A percentile compares a stretch with the other conserved stretches of the same genome.
phyloP scores from a whole-genome alignment of 2,113 vertebrate genomes.

The Equus quagga region DNA sequence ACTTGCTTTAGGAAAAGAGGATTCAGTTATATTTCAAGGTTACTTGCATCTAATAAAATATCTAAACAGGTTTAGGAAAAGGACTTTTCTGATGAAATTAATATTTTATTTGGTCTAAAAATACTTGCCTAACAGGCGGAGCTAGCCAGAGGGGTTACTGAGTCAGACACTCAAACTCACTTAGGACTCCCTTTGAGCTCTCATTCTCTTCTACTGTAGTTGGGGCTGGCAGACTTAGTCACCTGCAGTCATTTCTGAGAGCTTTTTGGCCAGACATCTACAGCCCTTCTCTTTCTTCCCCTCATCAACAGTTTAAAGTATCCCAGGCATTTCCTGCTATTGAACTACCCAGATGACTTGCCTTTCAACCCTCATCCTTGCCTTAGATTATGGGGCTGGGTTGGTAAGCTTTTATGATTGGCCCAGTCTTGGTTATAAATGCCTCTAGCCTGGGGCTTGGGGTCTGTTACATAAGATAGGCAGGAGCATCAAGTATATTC shows the following conservation, averaged over 20 bases:
- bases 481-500: not conserved
- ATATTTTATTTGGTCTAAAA: slow-evolving; percentile 24
- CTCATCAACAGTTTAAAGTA: not conserved
- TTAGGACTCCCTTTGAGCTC: not conserved
- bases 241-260: not conserved
- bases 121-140: not conserved
- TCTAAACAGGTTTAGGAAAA: not conserved
- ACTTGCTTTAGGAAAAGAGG: not conserved
- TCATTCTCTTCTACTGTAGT: not conserved
- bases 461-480: not conserved
- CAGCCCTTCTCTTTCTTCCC: not conserved
- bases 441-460: not conserved
- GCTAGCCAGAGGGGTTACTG: not conserved
- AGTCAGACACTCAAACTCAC: not conserved
- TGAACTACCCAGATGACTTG: not conserved
- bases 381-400: not conserved
- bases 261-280: not conserved
- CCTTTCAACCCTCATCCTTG: not conserved
- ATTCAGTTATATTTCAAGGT: not conserved
- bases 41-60: not conserved
- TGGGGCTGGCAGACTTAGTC: not conserved
- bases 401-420: not conserved
- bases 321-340: not conserved
- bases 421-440: not conserved
- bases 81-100: not conserved